These are phyloP conservation scores for Tribolium freemani DNA, from an alignment of 2,888 invertebrate species.

Conservation along the genomic window DNA sequence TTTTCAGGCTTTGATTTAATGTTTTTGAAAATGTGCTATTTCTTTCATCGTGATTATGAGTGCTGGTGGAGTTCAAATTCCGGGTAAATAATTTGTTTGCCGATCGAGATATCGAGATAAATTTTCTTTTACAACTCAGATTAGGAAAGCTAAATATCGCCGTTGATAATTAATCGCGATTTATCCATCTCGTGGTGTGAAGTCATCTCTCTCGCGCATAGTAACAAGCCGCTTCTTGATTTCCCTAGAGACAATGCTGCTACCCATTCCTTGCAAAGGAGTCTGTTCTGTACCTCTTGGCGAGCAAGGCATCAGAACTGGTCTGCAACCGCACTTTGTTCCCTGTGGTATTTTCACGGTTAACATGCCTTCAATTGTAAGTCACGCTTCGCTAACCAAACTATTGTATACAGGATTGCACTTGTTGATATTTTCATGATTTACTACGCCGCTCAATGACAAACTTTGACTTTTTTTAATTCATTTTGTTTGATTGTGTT, in stretches of 20 bases:
- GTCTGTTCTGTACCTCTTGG: constrained; percentile 39
- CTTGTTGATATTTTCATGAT: constrained; percentile 47
- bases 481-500: constrained; percentile 4
- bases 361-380: constrained; percentile 47
- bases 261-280: constrained; percentile 46
- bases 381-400: constrained; percentile 43
- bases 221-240: constrained; percentile 51
- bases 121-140: constrained; percentile 28
- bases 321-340: constrained; percentile 45
- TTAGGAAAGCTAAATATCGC: constrained; percentile 40
- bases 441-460: constrained; percentile 20
- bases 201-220: constrained; percentile 47
- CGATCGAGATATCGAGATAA: constrained; percentile 22
- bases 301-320: constrained; percentile 39
- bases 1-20: constrained; percentile 7
- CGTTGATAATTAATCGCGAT: constrained; percentile 51
- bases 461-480: constrained; percentile 22
- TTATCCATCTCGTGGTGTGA: constrained; percentile 49
- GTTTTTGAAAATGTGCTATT: neutral
- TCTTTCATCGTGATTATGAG: neutral
- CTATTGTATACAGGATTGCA: constrained; percentile 43
- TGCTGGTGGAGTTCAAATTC: neutral
- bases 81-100: constrained; percentile 28
- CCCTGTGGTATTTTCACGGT: constrained; percentile 47
- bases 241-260: constrained; percentile 49